These are phyloP conservation scores for Lysandra bellargus DNA, from an alignment of 2,888 invertebrate genomes.

Conservation along the genomic window DNA sequence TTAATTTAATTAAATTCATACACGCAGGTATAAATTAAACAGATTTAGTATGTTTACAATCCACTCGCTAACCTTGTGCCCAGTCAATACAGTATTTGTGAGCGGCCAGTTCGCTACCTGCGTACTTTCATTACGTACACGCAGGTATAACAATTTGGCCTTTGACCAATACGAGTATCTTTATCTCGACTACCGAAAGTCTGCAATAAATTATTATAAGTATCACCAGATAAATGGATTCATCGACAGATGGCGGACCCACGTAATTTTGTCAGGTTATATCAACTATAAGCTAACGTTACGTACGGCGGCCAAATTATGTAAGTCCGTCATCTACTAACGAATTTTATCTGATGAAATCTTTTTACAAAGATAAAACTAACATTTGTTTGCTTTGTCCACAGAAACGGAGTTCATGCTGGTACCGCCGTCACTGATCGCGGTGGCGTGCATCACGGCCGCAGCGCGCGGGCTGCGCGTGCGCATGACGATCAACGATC, in stretches of 20 bases:
- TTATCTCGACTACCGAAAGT: background rate
- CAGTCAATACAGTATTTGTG: background rate
- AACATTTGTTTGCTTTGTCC: conserved; percentile 49
- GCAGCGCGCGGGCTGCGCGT: conserved; percentile 83
- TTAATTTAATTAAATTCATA: background rate
- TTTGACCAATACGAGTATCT: background rate
- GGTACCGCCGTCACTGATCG: conserved; percentile 85
- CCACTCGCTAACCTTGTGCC: conserved; percentile 1
- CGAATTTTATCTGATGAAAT: too few relatives aligned
- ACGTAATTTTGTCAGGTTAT: background rate
- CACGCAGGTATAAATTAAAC: background rate
- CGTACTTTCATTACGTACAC: background rate
- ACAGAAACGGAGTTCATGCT: conserved; percentile 87
- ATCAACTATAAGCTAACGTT: background rate
- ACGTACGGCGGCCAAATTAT: background rate
- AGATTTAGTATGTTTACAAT: background rate
- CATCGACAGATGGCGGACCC: background rate
- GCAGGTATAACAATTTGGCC: background rate
- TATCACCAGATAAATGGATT: background rate
- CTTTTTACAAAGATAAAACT: background rate
- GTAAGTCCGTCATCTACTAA: background rate
- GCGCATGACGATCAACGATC: conserved; percentile 66
- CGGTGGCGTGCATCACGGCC: conserved; percentile 85
- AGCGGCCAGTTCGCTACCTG: background rate
- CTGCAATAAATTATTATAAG: background rate